Conservation (phyloP, 2,888 invertebrate genomes). For the Andricus quercusramuli region DNA sequence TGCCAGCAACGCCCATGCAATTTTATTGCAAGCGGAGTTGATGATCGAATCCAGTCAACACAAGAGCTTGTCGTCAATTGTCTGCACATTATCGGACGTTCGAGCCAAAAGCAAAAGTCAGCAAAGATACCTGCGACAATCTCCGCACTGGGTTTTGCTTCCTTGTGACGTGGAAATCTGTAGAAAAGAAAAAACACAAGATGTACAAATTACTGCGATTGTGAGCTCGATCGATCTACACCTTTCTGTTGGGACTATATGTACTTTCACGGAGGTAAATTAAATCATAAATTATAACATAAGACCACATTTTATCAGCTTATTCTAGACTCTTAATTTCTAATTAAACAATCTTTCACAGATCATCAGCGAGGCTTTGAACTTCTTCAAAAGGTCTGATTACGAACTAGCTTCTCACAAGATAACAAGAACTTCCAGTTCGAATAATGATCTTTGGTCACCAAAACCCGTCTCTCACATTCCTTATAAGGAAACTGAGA, state of each 20-base stretch:
- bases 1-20: slow-evolving; percentile 82
- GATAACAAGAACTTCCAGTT: slow-evolving; percentile 63
- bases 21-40: slow-evolving; percentile 86
- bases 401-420: slow-evolving; percentile 69
- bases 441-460: slow-evolving; percentile 85
- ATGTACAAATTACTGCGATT: slow-evolving; percentile 83
- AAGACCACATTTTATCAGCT: background rate
- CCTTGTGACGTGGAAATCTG: slow-evolving; percentile 87
- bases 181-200: slow-evolving; percentile 82
- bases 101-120: slow-evolving; percentile 84
- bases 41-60: slow-evolving; percentile 86
- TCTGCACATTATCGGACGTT: slow-evolving; percentile 82
- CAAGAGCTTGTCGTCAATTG: slow-evolving; percentile 83
- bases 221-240: slow-evolving; percentile 86
- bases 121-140: slow-evolving; percentile 80
- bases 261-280: slow-evolving; percentile 83
- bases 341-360: slow-evolving; percentile 63
- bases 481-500: slow-evolving; percentile 65
- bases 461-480: slow-evolving; percentile 82
- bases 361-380: slow-evolving; percentile 80
- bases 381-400: slow-evolving; percentile 79
- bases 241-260: slow-evolving; percentile 86
- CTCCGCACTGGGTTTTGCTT: slow-evolving; percentile 81
- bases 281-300: background rate
- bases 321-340: too few relatives aligned